Conservation (phyloP, 1,140 invertebrate species). For the Adelges cooleyi region DNA sequence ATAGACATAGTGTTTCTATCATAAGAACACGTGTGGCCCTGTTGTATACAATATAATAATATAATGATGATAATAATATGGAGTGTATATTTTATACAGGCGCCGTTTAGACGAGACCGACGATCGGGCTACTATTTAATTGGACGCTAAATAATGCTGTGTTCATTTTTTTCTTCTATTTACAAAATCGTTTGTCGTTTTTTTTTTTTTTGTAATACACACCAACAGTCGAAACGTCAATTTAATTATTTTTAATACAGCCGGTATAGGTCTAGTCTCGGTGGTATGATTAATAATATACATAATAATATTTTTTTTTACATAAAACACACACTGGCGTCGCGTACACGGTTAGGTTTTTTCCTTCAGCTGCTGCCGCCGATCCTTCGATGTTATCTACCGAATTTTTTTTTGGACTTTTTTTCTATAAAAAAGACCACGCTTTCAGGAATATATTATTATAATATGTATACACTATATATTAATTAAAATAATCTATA, state of each 20-base stretch:
- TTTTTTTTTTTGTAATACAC: not conserved
- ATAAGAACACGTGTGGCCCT: too few species aligned
- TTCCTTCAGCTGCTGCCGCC: too few species aligned
- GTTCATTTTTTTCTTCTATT: not conserved
- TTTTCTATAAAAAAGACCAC: not conserved
- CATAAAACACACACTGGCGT: not conserved
- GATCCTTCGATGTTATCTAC: not conserved
- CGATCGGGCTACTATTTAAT: not conserved
- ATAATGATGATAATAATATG: not conserved
- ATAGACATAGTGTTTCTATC: too few species aligned
- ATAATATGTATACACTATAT: conserved; percentile 21
- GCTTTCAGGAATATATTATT: not conserved
- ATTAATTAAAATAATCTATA: conserved; percentile 29
- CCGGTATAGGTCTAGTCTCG: not conserved
- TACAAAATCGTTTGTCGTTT: not conserved
- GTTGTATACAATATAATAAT: too few species aligned
- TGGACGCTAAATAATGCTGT: not conserved
- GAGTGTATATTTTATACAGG: not conserved
- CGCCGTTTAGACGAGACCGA: not conserved
- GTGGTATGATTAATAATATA: too few species aligned
- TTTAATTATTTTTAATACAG: not conserved
- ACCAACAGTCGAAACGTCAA: not conserved
- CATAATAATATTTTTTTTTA: too few species aligned
- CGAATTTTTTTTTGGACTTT: conserved; percentile 11
- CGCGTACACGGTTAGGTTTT: too few species aligned